A percentile compares a stretch with the other conserved stretches of the same genome.
phyloP scores from a whole-genome alignment of 2,888 invertebrate species.

The Baccha elongata region DNA sequence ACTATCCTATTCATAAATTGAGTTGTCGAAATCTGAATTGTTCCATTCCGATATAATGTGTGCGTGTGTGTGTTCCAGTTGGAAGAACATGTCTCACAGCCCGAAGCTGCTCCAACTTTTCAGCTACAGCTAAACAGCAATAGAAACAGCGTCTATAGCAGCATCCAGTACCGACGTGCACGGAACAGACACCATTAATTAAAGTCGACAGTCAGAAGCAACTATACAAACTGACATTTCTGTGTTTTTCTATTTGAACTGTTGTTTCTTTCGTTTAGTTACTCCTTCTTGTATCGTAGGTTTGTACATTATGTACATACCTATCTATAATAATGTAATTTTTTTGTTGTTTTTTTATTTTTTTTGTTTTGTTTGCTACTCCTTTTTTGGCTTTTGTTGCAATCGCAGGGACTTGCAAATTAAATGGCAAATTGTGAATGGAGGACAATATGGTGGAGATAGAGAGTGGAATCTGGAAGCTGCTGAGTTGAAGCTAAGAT shows the following conservation, averaged over 20 bases:
- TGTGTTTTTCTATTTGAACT: conserved; percentile 65
- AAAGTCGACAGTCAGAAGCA: conserved; percentile 74
- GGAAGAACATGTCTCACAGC: conserved; percentile 57
- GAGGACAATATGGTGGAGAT: conserved; percentile 28
- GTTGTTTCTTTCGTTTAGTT: conserved; percentile 62
- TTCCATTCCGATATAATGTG: conserved; percentile 51
- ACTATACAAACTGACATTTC: conserved; percentile 64
- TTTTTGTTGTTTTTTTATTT: conserved; percentile 13
- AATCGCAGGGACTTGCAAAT: conserved; percentile 72
- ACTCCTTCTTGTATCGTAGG: conserved; percentile 43
- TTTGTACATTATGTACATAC: conserved; percentile 15
- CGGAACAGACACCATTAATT: conserved; percentile 74
- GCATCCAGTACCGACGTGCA: conserved; percentile 49
- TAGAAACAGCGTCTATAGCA: conserved; percentile 14
- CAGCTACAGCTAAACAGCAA: conserved; percentile 32
- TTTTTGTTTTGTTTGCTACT: conserved; percentile 60
- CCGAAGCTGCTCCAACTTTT: conserved; percentile 41
- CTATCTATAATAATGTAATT: neutral
- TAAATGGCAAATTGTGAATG: conserved; percentile 74
- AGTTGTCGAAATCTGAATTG: conserved; percentile 72
- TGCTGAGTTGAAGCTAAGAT: neutral
- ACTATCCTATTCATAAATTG: conserved; percentile 66
- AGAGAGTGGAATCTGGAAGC: conserved; percentile 17
- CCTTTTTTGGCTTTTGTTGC: conserved; percentile 68
- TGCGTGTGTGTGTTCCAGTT: conserved; percentile 46